These are phyloP conservation scores for Phainopepla nitens DNA, from an alignment of 2,113 vertebrate species.

Conservation along the genomic window DNA sequence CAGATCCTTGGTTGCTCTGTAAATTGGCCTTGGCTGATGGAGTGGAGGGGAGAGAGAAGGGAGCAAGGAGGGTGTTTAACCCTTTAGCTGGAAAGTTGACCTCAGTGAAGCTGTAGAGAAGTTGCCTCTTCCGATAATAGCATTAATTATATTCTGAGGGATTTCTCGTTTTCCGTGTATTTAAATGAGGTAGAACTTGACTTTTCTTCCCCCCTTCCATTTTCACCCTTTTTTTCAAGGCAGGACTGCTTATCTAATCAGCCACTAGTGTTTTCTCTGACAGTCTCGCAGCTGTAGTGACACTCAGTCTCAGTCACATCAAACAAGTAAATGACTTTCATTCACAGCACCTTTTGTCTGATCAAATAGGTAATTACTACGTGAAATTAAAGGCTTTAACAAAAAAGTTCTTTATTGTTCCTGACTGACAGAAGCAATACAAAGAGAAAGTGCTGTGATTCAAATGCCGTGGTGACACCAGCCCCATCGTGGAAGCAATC, in stretches of 20 bases:
- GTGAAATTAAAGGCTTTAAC: conserved; percentile 69
- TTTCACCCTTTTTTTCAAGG: not conserved
- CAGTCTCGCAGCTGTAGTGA: conserved; percentile 64
- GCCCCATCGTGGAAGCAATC: conserved; percentile 54
- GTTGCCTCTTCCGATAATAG: not conserved
- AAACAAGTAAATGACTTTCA: conserved; percentile 63
- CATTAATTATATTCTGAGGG: not conserved
- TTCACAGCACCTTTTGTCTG: conserved; percentile 69
- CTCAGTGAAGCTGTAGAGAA: not conserved
- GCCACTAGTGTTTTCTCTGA: conserved; percentile 40
- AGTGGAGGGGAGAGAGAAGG: not conserved
- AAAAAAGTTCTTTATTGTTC: conserved; percentile 68
- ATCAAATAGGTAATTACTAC: conserved; percentile 73
- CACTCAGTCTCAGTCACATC: conserved; percentile 50
- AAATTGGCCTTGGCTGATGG: not conserved
- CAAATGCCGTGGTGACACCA: conserved; percentile 23
- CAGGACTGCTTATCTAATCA: conserved; percentile 56
- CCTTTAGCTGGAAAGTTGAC: not conserved
- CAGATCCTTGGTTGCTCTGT: not conserved
- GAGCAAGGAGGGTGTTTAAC: not conserved
- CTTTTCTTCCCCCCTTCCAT: not conserved
- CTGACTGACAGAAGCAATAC: conserved; percentile 53
- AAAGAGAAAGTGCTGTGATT: conserved; percentile 42
- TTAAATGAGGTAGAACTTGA: not conserved
- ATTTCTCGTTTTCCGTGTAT: not conserved